Evolutionary conservation across 1,140 invertebrate species (phyloP).

Genomic region (Platorchestia sp.): DNA sequence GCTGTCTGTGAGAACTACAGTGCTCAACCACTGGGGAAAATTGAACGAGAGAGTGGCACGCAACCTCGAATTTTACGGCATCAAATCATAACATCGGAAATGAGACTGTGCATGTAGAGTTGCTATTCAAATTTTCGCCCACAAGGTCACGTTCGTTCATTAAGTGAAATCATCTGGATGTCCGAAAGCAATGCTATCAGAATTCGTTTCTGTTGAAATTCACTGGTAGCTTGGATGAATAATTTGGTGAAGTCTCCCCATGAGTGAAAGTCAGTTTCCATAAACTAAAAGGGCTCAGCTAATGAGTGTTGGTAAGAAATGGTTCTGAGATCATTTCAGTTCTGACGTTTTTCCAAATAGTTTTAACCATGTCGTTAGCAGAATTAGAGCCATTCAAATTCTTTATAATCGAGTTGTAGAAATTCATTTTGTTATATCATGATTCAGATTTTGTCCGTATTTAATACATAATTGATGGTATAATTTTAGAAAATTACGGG

Average conservation of each 20-base stretch:
- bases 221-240: too few species aligned
- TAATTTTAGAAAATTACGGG: neutral
- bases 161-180: neutral
- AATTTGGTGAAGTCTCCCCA: too few species aligned
- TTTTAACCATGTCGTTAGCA: neutral
- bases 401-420: neutral
- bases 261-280: neutral
- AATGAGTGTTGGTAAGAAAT: neutral
- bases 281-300: neutral
- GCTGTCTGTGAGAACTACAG: neutral
- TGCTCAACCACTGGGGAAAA: neutral
- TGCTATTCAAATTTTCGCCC: too few species aligned
- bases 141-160: neutral
- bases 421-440: neutral
- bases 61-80: neutral
- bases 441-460: neutral
- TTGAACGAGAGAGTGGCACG: neutral
- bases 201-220: too few species aligned
- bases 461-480: neutral
- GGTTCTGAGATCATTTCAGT: neutral
- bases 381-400: neutral
- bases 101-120: too few species aligned
- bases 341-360: neutral
- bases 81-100: neutral
- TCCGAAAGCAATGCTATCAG: neutral